Percentiles rank a stretch among this genome's conserved stretches.
Evolutionary conservation across 2,797 vertebrate species (phyloP).

Genomic region (Synaphobranchus kaupii): DNA sequence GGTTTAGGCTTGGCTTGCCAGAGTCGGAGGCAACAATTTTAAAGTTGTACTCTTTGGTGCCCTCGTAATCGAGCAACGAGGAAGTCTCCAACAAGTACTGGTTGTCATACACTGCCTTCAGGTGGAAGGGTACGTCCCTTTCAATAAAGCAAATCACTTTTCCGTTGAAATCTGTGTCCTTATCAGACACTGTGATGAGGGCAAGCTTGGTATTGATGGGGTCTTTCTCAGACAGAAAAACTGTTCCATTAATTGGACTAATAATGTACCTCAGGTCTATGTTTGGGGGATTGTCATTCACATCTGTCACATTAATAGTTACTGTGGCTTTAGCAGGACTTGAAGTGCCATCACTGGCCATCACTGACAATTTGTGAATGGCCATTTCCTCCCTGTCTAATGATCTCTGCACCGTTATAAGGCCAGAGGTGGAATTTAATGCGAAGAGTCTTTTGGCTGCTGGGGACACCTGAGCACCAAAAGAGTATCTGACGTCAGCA

Average conservation of each 20-base stretch:
- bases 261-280: slow-evolving; percentile 99
- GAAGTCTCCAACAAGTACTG: slow-evolving; percentile 98
- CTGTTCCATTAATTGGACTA: slow-evolving; percentile 97
- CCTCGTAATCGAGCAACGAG: slow-evolving; percentile 95
- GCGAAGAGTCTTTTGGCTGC: slow-evolving; percentile 95
- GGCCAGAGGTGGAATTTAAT: slow-evolving; percentile 91
- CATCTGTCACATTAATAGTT: slow-evolving; percentile 97
- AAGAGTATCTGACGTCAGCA: slow-evolving; percentile 95
- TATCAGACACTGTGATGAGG: slow-evolving; percentile 97
- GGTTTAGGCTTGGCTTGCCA: slow-evolving; percentile 96
- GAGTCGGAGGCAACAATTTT: slow-evolving; percentile 98
- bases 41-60: slow-evolving; percentile 99
- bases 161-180: slow-evolving; percentile 98
- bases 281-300: slow-evolving; percentile 98
- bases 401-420: slow-evolving; percentile 93
- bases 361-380: slow-evolving; percentile 94
- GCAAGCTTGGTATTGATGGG: slow-evolving; percentile 98
- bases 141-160: slow-evolving; percentile 99
- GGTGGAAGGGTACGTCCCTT: slow-evolving; percentile 96
- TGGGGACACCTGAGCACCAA: slow-evolving; percentile 93
- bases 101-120: slow-evolving; percentile 98
- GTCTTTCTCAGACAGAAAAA: slow-evolving; percentile 98
- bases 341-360: slow-evolving; percentile 96
- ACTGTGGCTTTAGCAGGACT: slow-evolving; percentile 92
- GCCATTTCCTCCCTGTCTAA: slow-evolving; percentile 96